Base-by-base conservation (phyloP, 2,113 vertebrate genomes). In the Vicugna pacos region DNA sequence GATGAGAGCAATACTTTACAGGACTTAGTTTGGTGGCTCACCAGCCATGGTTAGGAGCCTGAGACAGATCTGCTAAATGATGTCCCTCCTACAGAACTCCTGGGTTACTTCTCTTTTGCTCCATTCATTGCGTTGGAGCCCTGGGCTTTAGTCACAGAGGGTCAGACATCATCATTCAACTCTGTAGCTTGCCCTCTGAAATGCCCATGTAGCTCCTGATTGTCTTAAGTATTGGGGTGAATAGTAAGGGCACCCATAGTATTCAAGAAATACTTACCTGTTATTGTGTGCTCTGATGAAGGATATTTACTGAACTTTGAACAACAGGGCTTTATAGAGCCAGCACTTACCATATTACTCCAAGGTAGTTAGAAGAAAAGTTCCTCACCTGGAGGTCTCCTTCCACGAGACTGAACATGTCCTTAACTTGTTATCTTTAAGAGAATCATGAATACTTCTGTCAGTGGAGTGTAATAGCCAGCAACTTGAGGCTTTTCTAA, bases 241-340 rank as follows among this genome's bases (percentile, higher is more conserved):
- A 62, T 56, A 46, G 48, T 62, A 42, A 48, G 42, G 38, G 14
- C 7, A 30, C 64, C 67, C 30, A 6, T 7, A 58, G 70, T 87
- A 64, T 54, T 87, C 58, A 77, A 91, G 73, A 52, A 58, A 48
- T 6, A 24, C 50, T 16, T 73, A 50, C 32, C 46, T 91, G 14
- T 67, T 58, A 67, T 95, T 91, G 77, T 83, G 69, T 8, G 89
- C 38, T 79, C 8, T 60, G 35, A 38, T 93, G 83, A 38, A 81
- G 96, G 82, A 20, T 96, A 93, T 81, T 95, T 90, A 89, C 91
- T 19, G 67, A 95, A 26, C 67, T 93, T 83, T 60, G 85, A 88
- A 83, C 90, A 86, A 46, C 22, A 64, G 76, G 46, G 64, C 54
- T 85, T 90, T 64, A n/a, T 28, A 80, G 93, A 96, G 30, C 6